These are phyloP conservation scores for Ellobium chinense DNA, from an alignment of 2,888 invertebrate genomes.

Conservation along the genomic window DNA sequence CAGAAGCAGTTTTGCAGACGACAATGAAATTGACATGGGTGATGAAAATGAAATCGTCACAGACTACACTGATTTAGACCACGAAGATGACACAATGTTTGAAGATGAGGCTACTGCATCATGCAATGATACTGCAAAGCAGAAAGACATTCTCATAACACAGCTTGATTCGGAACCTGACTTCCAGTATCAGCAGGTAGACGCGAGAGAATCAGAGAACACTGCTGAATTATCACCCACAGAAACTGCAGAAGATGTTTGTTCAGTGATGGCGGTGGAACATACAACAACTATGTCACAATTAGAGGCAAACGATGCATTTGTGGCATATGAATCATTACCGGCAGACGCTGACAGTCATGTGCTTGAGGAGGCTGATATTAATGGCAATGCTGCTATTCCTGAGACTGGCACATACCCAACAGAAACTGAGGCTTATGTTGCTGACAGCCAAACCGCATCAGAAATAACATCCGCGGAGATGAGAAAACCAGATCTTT, in stretches of 20 bases:
- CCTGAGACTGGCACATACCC: too few relatives aligned
- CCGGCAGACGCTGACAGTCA: too few relatives aligned
- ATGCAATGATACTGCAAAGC: background rate
- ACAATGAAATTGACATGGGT: constrained; percentile 23
- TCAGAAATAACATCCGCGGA: too few relatives aligned
- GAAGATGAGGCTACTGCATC: background rate
- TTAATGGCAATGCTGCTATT: too few relatives aligned
- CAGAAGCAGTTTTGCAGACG: background rate
- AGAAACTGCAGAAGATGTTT: too few relatives aligned
- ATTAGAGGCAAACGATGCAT: too few relatives aligned
- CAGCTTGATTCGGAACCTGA: background rate
- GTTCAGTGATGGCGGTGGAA: background rate
- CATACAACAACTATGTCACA: background rate
- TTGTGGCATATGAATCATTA: too few relatives aligned
- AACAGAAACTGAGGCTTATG: too few relatives aligned
- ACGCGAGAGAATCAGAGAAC: background rate
- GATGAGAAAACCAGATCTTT: too few relatives aligned
- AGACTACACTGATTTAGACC: background rate
- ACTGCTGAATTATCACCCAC: background rate
- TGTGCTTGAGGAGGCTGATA: too few relatives aligned
- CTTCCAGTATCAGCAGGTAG: background rate
- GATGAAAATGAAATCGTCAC: constrained; percentile 16
- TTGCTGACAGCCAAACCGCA: too few relatives aligned
- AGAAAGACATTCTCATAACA: too few relatives aligned
- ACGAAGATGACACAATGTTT: constrained; percentile 6